These are phyloP conservation scores for Leptoclinus maculatus DNA, from an alignment of 2,797 vertebrate species.

Conservation along the genomic window DNA sequence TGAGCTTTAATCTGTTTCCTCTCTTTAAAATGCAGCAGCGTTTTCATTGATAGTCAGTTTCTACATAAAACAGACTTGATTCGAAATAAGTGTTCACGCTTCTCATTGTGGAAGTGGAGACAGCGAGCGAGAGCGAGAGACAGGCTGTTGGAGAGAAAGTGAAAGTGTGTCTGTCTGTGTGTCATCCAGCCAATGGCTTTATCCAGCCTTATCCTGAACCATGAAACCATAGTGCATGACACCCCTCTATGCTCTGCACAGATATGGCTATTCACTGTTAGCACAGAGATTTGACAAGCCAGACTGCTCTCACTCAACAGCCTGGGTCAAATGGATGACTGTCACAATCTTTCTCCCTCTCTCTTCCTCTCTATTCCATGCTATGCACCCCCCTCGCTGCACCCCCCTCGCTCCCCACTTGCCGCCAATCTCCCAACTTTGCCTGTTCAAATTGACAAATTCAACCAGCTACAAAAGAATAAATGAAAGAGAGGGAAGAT, in stretches of 20 bases:
- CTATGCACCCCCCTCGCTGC: slow-evolving; percentile 58
- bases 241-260: slow-evolving; percentile 90
- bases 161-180: slow-evolving; percentile 73
- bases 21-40: slow-evolving; percentile 36
- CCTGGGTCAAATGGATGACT: slow-evolving; percentile 91
- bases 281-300: slow-evolving; percentile 95
- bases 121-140: slow-evolving; percentile 37
- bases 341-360: slow-evolving; percentile 73
- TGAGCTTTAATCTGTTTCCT: slow-evolving; percentile 90
- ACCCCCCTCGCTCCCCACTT: slow-evolving; percentile 71
- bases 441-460: slow-evolving; percentile 90
- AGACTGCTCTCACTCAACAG: slow-evolving; percentile 97
- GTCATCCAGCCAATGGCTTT: slow-evolving; percentile 92
- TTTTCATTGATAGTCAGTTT: slow-evolving; percentile 44
- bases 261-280: slow-evolving; percentile 96
- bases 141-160: slow-evolving; percentile 61
- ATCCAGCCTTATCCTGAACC: slow-evolving; percentile 93
- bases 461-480: slow-evolving; percentile 86
- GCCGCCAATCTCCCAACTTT: slow-evolving; percentile 79
- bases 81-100: slow-evolving; percentile 44
- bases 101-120: slow-evolving; percentile 43
- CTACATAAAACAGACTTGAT: slow-evolving; percentile 37
- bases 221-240: slow-evolving; percentile 93
- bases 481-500: slow-evolving; percentile 68
- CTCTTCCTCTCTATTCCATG: slow-evolving; percentile 56